phyloP scores from a whole-genome alignment of 2,113 vertebrate species.

The Etheostoma cragini region DNA sequence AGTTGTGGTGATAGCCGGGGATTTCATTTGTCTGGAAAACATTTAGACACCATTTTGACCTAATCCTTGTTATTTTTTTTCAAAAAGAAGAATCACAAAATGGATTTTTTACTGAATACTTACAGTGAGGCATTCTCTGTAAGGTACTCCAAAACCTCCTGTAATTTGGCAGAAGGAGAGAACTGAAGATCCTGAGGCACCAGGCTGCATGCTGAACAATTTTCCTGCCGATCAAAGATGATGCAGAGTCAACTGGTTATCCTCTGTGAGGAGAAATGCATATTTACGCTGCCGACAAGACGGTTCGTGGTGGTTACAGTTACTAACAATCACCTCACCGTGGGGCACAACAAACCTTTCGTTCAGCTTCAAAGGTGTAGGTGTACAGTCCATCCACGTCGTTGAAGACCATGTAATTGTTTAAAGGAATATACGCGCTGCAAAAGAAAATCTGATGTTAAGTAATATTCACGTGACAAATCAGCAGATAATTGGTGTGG shows the following conservation, averaged over 20 bases:
- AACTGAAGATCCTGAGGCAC: conserved; percentile 96
- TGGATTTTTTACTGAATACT: conserved; percentile 72
- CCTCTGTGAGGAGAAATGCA: neutral
- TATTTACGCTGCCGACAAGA: neutral
- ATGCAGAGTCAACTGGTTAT: neutral
- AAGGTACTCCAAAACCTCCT: conserved; percentile 96
- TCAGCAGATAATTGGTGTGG: neutral
- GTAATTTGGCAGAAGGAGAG: conserved; percentile 93
- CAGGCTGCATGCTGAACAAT: conserved; percentile 95
- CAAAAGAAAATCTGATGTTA: conserved; percentile 33
- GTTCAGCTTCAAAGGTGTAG: conserved; percentile 94
- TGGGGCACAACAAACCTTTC: conserved; percentile 85
- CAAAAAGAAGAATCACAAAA: too few species aligned
- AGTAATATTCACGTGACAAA: neutral
- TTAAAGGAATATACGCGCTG: conserved; percentile 94
- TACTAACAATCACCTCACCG: neutral
- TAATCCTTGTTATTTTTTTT: neutral
- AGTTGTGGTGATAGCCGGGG: conserved; percentile 96
- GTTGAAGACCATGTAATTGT: conserved; percentile 97
- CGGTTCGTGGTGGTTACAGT: rapidly evolving
- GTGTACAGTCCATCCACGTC: conserved; percentile 95
- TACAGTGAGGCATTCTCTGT: conserved; percentile 94
- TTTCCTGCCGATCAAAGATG: conserved; percentile 61
- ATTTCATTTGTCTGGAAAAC: conserved; percentile 95
- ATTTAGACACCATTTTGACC: neutral